Percentiles rank a stretch among this genome's conserved stretches.
Conservation (phyloP, 2,888 invertebrate species). For the Chymomyza amoena region DNA sequence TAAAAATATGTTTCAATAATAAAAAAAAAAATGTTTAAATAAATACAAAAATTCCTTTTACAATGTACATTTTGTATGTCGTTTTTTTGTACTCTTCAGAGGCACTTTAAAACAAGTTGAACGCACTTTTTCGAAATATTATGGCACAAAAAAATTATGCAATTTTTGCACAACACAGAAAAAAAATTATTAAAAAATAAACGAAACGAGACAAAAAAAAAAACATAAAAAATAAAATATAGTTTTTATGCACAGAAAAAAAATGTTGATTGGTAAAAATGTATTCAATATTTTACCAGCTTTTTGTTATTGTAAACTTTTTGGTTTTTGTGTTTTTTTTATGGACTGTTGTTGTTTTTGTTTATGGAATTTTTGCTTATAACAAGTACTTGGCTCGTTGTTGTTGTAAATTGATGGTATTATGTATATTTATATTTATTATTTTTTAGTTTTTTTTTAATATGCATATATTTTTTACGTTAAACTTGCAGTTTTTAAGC, state of each 20-base stretch:
- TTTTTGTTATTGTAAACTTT: background rate
- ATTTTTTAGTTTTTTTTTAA: background rate
- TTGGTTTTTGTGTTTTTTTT: background rate
- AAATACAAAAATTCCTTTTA: background rate
- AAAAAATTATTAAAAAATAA: constrained; percentile 22
- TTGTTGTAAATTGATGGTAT: constrained; percentile 13
- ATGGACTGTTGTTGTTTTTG: constrained; percentile 2
- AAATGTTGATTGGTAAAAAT: background rate
- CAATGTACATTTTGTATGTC: constrained; percentile 7
- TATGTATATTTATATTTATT: background rate
- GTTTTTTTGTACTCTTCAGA: background rate
- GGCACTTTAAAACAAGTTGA: constrained; percentile 13
- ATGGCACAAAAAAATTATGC: constrained; percentile 17
- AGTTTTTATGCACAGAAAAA: background rate
- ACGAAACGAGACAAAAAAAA: background rate
- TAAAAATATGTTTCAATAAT: constrained; percentile 15
- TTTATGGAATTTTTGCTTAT: constrained; percentile 30
- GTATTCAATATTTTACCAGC: background rate
- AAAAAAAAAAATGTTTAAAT: background rate
- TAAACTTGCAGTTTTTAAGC: background rate
- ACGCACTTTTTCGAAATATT: constrained; percentile 14
- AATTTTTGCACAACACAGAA: constrained; percentile 15
- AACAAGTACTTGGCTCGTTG: constrained; percentile 26
- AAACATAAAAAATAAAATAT: background rate
- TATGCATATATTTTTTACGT: background rate